Base-by-base conservation (phyloP, 1,140 invertebrate species). In the Harlomillsia oculata region DNA sequence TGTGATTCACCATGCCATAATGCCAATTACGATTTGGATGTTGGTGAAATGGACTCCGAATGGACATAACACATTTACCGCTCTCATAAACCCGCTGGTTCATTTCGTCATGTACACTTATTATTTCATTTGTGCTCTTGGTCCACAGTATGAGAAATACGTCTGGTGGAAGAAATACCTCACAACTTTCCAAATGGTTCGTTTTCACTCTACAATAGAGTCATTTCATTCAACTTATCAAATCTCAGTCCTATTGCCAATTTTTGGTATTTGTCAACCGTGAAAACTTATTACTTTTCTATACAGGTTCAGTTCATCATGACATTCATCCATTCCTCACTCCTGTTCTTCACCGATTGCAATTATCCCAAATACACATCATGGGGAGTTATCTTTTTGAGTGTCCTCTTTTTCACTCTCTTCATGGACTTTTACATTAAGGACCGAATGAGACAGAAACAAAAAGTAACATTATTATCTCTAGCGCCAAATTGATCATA, bases 91-190 rank as follows among this genome's bases (percentile, higher is more conserved):
- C 76, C 91, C 91, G 68, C 79, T 91, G 29, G 89, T 96, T 3
- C 93, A 97, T 68, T 80, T 92, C 16, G 80, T 92, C 60, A 92
- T 94, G 89, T 95, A 95, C 71, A 78, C 79, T 45, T 95, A 95
- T 70, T 95, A 95, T 71, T 84, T 90, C 80, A 77, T 92, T 67
- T 80, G 90, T 0, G 88, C 89, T 5, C 82, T 93, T 81, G 88
- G 88, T 50, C 88, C 87, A 1, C 76, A 77, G 29, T 76, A 87
- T 66, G 84, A 87, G 71, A 84, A 80, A 60, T 90, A 83, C 68
- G 75, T 93, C n/a, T 92, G 88, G 87, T 94, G 89, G 88, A 93
- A 93, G 73, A 89, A 84, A 70, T 90, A 93, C 71, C 76, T 92
- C 50, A 93, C 89, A 8, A 79, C 79, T 26, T 76, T 91, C 40